A percentile compares a stretch with the other conserved stretches of the same genome.
phyloP scores from a whole-genome alignment of 2,888 invertebrate species.

The Brachypterus glaber region DNA sequence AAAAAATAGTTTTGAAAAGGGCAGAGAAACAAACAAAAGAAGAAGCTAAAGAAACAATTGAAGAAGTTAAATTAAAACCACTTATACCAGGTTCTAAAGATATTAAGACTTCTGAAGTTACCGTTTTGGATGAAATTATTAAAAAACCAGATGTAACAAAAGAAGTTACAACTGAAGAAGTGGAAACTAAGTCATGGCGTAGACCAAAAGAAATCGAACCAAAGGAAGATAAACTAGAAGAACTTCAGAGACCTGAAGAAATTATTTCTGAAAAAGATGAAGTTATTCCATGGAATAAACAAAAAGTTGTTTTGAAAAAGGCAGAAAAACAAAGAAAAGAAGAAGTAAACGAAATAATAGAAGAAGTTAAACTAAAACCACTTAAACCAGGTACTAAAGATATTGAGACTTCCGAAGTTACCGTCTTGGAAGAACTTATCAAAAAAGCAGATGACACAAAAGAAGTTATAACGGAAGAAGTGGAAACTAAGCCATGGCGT shows the following conservation, averaged over 20 bases:
- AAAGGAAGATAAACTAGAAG: constrained; percentile 9
- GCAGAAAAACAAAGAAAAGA: constrained; percentile 36
- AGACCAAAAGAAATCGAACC: constrained; percentile 12
- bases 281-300: constrained; percentile 50
- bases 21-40: constrained; percentile 36
- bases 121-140: constrained; percentile 3
- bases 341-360: constrained; percentile 18
- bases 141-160: constrained; percentile 25
- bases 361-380: constrained; percentile 7
- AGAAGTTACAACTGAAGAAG: constrained; percentile 22
- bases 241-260: constrained; percentile 1
- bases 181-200: constrained; percentile 35
- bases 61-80: constrained; percentile 44
- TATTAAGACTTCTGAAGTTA: constrained; percentile 3
- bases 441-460: constrained; percentile 12
- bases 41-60: constrained; percentile 33
- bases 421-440: constrained; percentile 14
- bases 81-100: constrained; percentile 9
- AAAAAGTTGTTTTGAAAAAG: constrained; percentile 46
- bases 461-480: constrained; percentile 18
- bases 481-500: constrained; percentile 13
- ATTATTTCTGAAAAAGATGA: background rate
- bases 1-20: constrained; percentile 46
- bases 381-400: constrained; percentile 5
- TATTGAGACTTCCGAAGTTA: constrained; percentile 10